Conservation (phyloP, 2,888 invertebrate species). For the Mycalesis mineus region DNA sequence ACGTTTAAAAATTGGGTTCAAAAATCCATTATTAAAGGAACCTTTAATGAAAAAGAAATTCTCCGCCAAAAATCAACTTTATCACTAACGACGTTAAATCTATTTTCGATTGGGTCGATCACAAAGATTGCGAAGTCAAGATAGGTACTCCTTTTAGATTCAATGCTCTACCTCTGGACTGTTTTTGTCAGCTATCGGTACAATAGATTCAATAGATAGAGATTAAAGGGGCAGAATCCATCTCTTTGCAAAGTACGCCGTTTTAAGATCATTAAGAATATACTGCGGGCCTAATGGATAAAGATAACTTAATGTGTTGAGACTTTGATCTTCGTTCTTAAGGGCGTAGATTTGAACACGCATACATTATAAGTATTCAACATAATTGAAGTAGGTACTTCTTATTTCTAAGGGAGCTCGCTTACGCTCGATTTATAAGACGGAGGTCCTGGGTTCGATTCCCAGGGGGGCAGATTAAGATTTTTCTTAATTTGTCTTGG, state of each 20-base stretch:
- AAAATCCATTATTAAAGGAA: conserved; percentile 16
- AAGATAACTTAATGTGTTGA: too few relatives aligned
- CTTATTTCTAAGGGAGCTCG: too few relatives aligned
- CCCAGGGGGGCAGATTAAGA: too few relatives aligned
- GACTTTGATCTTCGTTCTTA: too few relatives aligned
- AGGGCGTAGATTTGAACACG: too few relatives aligned
- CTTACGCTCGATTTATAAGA: too few relatives aligned
- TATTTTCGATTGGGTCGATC: conserved; percentile 1
- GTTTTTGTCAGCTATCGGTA: conserved; percentile 32
- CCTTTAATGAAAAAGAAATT: conserved; percentile 15
- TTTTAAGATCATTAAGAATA: not conserved
- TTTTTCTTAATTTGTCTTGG: too few relatives aligned
- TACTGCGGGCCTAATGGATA: too few relatives aligned
- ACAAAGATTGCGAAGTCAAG: conserved; percentile 2
- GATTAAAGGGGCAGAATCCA: conserved; percentile 24
- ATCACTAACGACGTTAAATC: not conserved
- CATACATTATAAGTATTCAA: too few relatives aligned
- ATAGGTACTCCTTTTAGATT: conserved; percentile 21
- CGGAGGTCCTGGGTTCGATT: too few relatives aligned
- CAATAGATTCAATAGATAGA: conserved; percentile 31
- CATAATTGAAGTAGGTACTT: too few relatives aligned
- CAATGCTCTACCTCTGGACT: conserved; percentile 16
- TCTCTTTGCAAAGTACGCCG: conserved; percentile 6
- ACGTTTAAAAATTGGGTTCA: conserved; percentile 14
- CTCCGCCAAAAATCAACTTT: not conserved